phyloP scores from a whole-genome alignment of 2,888 invertebrate species.

The Philereme vetulata region DNA sequence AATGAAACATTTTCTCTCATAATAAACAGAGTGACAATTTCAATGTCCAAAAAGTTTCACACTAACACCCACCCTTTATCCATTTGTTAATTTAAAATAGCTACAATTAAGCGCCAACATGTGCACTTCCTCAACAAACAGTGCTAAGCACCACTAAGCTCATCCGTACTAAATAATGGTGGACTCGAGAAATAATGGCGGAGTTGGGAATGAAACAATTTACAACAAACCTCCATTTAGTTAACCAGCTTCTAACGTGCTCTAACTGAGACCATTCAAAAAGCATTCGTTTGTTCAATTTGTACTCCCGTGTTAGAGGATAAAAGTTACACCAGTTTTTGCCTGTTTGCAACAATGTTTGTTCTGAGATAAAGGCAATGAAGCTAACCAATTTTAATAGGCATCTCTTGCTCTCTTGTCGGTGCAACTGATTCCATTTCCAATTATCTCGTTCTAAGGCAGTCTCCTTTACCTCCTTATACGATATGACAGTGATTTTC shows the following conservation, averaged over 20 bases:
- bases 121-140: conserved; percentile 30
- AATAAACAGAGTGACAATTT: conserved; percentile 9
- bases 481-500: no score
- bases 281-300: conserved; percentile 6
- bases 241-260: conserved; percentile 22
- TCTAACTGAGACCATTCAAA: conserved; percentile 12
- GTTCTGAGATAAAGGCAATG: not conserved
- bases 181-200: conserved; percentile 27
- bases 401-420: no score
- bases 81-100: conserved; percentile 28
- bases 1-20: conserved; percentile 1
- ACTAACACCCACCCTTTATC: conserved; percentile 4
- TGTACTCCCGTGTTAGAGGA: not conserved
- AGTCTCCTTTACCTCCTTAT: no score
- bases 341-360: not conserved
- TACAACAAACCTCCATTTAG: conserved; percentile 27
- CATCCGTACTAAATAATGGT: conserved; percentile 31
- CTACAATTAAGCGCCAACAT: conserved; percentile 25
- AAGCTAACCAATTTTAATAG: not conserved
- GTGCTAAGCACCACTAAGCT: conserved; percentile 31
- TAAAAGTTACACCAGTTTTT: conserved; percentile 5
- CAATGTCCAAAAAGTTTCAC: conserved; percentile 14
- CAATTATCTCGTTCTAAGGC: no score
- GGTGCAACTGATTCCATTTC: no score
- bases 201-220: conserved; percentile 28